Percentiles rank a stretch among this genome's conserved stretches.
phyloP scores from a whole-genome alignment of 2,113 vertebrate species.

The Sphyrna mokarran region DNA sequence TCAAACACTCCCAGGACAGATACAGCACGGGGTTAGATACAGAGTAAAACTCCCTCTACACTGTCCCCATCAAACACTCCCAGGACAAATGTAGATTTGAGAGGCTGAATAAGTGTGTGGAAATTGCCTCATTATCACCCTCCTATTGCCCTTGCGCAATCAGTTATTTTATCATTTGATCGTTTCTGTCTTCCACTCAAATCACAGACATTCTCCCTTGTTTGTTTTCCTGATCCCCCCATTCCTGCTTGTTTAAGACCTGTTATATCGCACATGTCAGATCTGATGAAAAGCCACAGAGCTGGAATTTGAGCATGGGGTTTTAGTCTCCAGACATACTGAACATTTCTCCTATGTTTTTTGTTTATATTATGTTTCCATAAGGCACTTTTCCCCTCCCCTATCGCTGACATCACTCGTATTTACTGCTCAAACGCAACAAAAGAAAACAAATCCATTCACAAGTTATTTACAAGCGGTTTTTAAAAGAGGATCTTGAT shows the following conservation, averaged over 20 bases:
- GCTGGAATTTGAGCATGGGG: background rate
- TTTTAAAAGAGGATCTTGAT: constrained; percentile 23
- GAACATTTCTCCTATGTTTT: background rate
- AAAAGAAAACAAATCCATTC: background rate
- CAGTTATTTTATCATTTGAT: background rate
- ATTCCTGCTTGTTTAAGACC: background rate
- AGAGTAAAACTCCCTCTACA: too few relatives aligned
- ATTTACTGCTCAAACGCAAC: background rate
- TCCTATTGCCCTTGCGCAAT: background rate
- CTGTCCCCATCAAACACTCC: too few relatives aligned
- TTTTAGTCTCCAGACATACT: background rate
- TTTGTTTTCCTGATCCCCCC: background rate
- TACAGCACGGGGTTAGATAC: too few relatives aligned
- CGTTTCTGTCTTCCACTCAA: background rate
- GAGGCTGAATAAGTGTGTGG: too few relatives aligned
- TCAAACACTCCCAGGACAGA: too few relatives aligned
- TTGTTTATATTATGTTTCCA: background rate
- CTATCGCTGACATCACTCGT: background rate
- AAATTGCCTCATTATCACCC: background rate
- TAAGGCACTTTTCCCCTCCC: background rate
- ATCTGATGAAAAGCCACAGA: background rate
- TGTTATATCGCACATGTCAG: background rate
- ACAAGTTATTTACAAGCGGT: background rate
- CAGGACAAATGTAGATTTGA: too few relatives aligned
- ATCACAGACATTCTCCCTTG: background rate